phyloP scores from a whole-genome alignment of 2,888 invertebrate genomes.

The Drosophila sordidapex region DNA sequence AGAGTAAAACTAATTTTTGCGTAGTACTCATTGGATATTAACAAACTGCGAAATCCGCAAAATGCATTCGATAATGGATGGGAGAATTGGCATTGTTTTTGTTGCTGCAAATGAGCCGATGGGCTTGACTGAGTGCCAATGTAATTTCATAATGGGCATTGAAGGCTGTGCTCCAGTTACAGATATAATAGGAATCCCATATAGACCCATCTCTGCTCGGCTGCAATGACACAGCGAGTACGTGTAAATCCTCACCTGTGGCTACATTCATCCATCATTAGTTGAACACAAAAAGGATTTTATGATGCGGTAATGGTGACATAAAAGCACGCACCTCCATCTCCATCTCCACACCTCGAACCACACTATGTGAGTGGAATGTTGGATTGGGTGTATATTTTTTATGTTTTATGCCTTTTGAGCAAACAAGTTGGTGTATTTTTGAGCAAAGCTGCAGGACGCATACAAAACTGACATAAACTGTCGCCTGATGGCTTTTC shows the following conservation, averaged over 20 bases:
- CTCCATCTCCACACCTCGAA: background rate
- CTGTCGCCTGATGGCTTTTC: constrained; percentile 49
- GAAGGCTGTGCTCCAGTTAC: constrained; percentile 28
- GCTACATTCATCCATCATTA: constrained; percentile 77
- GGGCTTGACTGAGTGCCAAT: constrained; percentile 15
- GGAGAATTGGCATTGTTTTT: constrained; percentile 7
- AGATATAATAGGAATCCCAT: constrained; percentile 24
- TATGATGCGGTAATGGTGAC: constrained; percentile 78
- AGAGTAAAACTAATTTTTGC: constrained; percentile 25
- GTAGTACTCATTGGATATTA: constrained; percentile 25
- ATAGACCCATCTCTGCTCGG: background rate
- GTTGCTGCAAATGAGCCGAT: constrained; percentile 19
- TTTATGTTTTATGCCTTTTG: constrained; percentile 76
- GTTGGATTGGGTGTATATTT: constrained; percentile 28
- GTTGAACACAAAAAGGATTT: constrained; percentile 80
- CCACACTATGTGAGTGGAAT: constrained; percentile 1
- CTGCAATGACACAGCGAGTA: background rate
- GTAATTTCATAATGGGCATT: constrained; percentile 50
- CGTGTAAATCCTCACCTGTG: constrained; percentile 59
- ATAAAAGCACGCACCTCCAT: constrained; percentile 61
- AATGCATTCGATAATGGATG: constrained; percentile 37
- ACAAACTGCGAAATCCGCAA: constrained; percentile 41
- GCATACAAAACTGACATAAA: constrained; percentile 43
- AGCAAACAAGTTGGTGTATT: constrained; percentile 77
- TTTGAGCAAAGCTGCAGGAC: constrained; percentile 62